Base-by-base conservation (phyloP, 2,113 vertebrate genomes). In the Podarcis raffonei region DNA sequence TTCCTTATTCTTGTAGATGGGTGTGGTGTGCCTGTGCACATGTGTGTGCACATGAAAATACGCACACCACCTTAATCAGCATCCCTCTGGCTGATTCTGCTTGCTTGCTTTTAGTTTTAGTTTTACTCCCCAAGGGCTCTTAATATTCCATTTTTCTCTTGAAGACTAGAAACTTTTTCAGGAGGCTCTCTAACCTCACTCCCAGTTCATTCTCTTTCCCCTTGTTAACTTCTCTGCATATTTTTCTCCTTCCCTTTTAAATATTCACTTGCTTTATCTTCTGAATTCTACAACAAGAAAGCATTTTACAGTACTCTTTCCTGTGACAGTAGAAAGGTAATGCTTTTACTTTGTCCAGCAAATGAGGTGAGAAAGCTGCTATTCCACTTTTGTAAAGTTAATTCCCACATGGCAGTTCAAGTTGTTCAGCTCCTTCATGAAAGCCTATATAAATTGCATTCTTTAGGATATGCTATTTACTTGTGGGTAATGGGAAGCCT, bases 171-270 rank as follows among this genome's bases (percentile, higher is more conserved):
- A 90, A 85, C 79, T 53, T 66, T 87, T 65, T 89, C 83, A 95
- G 92, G 84, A 82, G 65, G 62, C 48, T 78, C 27, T 88, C 37
- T 16, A 85, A 62, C 5, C 76, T 71, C 82, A 87, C 48, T 91
- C 87, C 57, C 77, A 83, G 81, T 27, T 48, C 91, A 87, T 93
- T 42, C 69, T 86, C 77, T 88, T 57, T 89, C 20, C 27, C 6
- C 66, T 69, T 89, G 42, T 89, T 84, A 83, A 27, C 83, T 90
- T 91, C 93, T 85, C 74, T 92, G 86, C 86, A 90, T 92, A 92
- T 71, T 83, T 66, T 30, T 86, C 69, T 81, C 84, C 84, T 88
- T 86, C 77, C 77, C 68, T 32, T 69, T 88, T 86, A 92, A 89
- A 9, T 39, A 8, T 27, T 12, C 20, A 4, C 12, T 80, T 59